Evolutionary conservation across 2,797 vertebrate genomes (phyloP).

Genomic region (Chelon labrosus): DNA sequence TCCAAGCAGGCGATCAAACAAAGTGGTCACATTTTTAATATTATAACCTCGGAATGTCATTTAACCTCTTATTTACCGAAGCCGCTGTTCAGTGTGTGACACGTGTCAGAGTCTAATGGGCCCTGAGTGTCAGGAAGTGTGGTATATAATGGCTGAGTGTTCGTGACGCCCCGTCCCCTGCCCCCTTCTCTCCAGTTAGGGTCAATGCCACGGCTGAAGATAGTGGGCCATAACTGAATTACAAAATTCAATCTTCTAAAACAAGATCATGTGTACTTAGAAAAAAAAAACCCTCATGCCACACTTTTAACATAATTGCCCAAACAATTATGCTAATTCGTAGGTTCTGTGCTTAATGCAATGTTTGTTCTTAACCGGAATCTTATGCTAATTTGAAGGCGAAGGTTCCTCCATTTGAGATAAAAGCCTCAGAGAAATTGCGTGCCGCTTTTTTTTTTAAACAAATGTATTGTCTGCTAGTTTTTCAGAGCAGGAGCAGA

Average conservation of each 20-base stretch:
- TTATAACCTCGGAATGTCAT: conserved; percentile 8
- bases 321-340: conserved; percentile 76
- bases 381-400: conserved; percentile 46
- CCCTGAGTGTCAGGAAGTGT: conserved; percentile 71
- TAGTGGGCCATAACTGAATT: conserved; percentile 77
- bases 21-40: not conserved
- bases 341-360: conserved; percentile 60
- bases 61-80: conserved; percentile 9
- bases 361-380: conserved; percentile 56
- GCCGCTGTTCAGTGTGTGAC: conserved; percentile 1
- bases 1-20: not conserved
- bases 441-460: not conserved
- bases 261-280: conserved; percentile 70
- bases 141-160: conserved; percentile 68
- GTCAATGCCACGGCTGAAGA: conserved; percentile 68
- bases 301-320: conserved; percentile 82
- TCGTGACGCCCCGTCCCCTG: conserved; percentile 43
- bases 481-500: conserved; percentile 15
- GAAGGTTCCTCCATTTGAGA: conserved; percentile 43
- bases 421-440: conserved; percentile 46
- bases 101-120: conserved; percentile 28
- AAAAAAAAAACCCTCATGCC: conserved; percentile 66
- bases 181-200: conserved; percentile 37
- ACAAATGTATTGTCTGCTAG: conserved; percentile 8
- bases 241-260: conserved; percentile 74